phyloP scores from a whole-genome alignment of 2,888 invertebrate genomes.

The Elysia crispata region DNA sequence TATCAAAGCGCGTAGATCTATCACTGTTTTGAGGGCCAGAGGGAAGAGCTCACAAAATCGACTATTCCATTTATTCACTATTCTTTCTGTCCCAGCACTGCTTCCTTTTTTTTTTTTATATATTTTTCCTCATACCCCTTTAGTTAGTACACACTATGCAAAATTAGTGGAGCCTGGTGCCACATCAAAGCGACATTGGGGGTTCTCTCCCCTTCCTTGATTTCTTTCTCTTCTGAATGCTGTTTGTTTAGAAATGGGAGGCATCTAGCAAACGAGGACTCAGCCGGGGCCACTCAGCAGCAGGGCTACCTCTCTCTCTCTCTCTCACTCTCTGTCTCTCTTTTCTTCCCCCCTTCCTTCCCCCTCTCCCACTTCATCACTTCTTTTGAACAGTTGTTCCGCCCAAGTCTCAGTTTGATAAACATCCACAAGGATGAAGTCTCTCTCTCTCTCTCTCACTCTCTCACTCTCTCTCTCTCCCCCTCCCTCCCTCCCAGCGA shows the following conservation, averaged over 20 bases:
- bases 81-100: background rate
- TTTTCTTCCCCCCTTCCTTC: too few species aligned
- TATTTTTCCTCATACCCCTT: background rate
- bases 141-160: background rate
- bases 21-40: too few species aligned
- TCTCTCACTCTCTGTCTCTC: background rate
- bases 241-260: background rate
- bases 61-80: background rate
- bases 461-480: constrained; percentile 29
- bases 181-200: background rate
- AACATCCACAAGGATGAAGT: background rate
- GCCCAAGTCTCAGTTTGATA: too few species aligned
- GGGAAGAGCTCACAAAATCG: too few species aligned
- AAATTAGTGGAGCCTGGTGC: background rate
- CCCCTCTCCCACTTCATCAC: too few species aligned
- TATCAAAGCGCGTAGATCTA: too few species aligned
- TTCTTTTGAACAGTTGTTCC: too few species aligned
- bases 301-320: constrained; percentile 24
- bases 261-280: background rate
- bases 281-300: background rate
- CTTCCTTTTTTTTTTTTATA: too few species aligned
- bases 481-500: constrained; percentile 12
- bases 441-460: constrained; percentile 28
- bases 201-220: background rate
- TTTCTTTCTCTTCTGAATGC: background rate